Evolutionary conservation across 2,888 invertebrate species (phyloP).

Genomic region (Drosophila algonquin): DNA sequence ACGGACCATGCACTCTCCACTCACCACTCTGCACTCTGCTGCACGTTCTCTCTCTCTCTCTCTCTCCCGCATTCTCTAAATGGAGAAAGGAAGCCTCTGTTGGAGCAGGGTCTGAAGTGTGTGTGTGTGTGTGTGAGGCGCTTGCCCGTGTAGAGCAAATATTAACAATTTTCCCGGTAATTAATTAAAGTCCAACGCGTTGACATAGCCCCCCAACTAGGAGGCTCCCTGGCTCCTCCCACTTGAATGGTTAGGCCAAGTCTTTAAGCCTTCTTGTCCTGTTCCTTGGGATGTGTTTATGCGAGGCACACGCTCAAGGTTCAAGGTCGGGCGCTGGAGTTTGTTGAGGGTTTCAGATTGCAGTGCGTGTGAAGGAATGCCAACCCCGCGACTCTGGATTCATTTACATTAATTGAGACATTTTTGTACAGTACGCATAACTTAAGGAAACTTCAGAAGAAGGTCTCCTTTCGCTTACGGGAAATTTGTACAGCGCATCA

Average conservation of each 20-base stretch:
- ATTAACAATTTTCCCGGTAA: conserved; percentile 76
- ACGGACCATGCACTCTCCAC: conserved; percentile 8
- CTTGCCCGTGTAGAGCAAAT: conserved; percentile 63
- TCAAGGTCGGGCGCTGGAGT: not conserved
- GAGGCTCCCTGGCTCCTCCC: not conserved
- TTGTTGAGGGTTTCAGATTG: not conserved
- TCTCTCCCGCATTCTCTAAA: not conserved
- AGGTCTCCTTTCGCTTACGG: not conserved
- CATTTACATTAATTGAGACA: conserved; percentile 1
- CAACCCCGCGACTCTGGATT: not conserved
- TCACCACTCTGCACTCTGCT: not conserved
- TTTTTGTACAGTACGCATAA: not conserved
- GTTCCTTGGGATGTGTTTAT: not conserved
- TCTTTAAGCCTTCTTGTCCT: not conserved
- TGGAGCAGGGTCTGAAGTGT: not conserved
- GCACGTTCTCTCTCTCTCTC: not conserved
- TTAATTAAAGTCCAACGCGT: conserved; percentile 69
- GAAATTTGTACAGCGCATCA: no score
- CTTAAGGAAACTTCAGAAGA: not conserved
- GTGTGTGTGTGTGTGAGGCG: conserved; percentile 12
- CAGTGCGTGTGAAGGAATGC: no score
- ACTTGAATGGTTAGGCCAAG: not conserved
- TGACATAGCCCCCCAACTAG: conserved; percentile 38
- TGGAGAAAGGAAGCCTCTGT: not conserved
- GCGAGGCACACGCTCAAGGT: not conserved